These are phyloP conservation scores for Pterocles gutturalis DNA, from an alignment of 2,113 vertebrate species.

Conservation along the genomic window DNA sequence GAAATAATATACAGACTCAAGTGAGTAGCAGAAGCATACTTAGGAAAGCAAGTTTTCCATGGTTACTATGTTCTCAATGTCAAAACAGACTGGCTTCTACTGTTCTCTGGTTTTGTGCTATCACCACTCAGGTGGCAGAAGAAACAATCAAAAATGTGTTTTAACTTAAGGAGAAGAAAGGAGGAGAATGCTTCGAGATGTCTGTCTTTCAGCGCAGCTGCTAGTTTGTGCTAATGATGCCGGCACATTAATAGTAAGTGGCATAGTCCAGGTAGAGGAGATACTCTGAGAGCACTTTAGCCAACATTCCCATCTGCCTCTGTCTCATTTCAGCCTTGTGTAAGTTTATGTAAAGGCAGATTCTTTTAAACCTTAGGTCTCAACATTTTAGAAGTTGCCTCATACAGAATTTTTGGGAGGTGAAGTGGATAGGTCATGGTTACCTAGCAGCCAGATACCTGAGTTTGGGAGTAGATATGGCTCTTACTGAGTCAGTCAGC, in stretches of 20 bases:
- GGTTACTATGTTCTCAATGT: neutral
- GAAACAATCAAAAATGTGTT: neutral
- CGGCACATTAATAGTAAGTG: neutral
- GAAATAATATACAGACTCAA: neutral
- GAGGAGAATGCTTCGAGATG: neutral
- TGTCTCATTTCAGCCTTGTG: neutral
- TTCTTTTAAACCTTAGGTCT: neutral
- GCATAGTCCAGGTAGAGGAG: neutral
- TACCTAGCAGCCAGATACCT: neutral
- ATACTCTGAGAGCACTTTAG: neutral
- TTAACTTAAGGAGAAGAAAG: neutral
- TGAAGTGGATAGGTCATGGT: neutral
- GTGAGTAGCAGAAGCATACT: neutral
- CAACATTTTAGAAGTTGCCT: neutral
- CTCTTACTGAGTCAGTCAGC: neutral
- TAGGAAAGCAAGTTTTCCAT: neutral
- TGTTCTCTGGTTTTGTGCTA: neutral
- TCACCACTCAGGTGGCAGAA: neutral
- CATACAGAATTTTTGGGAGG: neutral
- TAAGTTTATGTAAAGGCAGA: neutral
- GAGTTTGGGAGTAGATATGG: neutral
- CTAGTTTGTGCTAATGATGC: neutral
- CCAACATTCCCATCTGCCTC: neutral
- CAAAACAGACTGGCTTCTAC: neutral
- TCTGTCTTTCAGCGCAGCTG: neutral